Evolutionary conservation across 2,888 invertebrate species (phyloP).

Genomic region (Leptogaster cylindrica): DNA sequence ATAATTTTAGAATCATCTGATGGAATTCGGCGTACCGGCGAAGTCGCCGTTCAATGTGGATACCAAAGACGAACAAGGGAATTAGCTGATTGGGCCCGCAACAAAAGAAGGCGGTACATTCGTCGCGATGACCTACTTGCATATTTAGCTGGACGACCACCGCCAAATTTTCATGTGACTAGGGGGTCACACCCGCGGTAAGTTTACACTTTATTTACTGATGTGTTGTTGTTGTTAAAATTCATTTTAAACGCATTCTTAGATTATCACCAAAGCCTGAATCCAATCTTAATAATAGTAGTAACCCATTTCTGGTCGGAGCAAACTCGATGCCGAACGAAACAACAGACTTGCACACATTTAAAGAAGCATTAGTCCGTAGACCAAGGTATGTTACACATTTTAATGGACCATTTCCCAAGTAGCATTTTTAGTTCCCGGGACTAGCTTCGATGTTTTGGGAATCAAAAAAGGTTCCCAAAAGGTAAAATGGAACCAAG

Average conservation of each 20-base stretch:
- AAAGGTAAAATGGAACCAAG: too few relatives aligned
- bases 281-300: conserved; percentile 61
- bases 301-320: conserved; percentile 49
- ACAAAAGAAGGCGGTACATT: conserved; percentile 72
- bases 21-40: conserved; percentile 71
- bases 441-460: too few relatives aligned
- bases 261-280: conserved; percentile 65
- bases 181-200: conserved; percentile 45
- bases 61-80: conserved; percentile 77
- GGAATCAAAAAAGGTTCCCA: too few relatives aligned
- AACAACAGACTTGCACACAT: conserved; percentile 69
- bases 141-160: conserved; percentile 75
- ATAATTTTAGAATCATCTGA: conserved; percentile 71
- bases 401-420: too few relatives aligned
- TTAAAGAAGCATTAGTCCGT: conserved; percentile 75
- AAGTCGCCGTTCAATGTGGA: conserved; percentile 74
- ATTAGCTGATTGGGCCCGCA: conserved; percentile 77
- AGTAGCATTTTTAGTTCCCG: too few relatives aligned
- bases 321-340: conserved; percentile 59
- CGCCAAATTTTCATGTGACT: conserved; percentile 64
- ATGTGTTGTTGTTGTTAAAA: too few relatives aligned
- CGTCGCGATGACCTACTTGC: conserved; percentile 78
- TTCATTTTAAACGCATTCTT: conserved; percentile 25
- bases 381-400: conserved; percentile 60
- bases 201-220: too few relatives aligned